phyloP scores from a whole-genome alignment of 2,888 invertebrate genomes.

The Dinocampus coccinellae region DNA sequence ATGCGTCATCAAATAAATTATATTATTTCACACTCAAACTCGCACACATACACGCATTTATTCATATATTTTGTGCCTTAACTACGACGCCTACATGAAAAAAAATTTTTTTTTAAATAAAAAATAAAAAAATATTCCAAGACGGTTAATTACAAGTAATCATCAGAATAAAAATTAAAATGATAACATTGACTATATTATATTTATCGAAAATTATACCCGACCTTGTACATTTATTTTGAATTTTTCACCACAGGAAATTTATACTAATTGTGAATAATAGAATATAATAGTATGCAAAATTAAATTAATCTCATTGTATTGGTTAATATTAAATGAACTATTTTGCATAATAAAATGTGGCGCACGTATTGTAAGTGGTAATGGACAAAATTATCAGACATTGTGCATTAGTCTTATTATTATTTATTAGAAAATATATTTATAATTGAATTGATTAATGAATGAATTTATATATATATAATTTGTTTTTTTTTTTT shows the following conservation, averaged over 20 bases:
- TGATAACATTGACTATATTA: too few relatives aligned
- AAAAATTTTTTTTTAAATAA: too few relatives aligned
- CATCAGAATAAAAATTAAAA: neutral
- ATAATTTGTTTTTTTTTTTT: neutral
- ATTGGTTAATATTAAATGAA: constrained; percentile 22
- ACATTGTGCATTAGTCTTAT: neutral
- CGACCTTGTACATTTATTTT: neutral
- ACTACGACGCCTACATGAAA: constrained; percentile 18
- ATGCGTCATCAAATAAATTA: constrained; percentile 33
- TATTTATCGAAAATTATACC: neutral
- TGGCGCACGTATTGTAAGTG: neutral
- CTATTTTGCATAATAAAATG: constrained; percentile 10
- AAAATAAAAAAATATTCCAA: neutral
- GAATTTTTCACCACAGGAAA: constrained; percentile 18
- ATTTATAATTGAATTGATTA: neutral
- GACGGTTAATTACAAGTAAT: constrained; percentile 21
- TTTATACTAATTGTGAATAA: constrained; percentile 31
- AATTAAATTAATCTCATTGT: constrained; percentile 8
- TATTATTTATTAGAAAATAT: neutral
- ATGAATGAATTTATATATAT: neutral
- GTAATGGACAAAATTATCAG: neutral
- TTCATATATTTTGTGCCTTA: neutral
- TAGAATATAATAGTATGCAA: constrained; percentile 15
- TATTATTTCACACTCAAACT: too few relatives aligned
- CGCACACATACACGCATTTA: neutral